Conservation (phyloP, 2,113 vertebrate species). For the Progne subis region DNA sequence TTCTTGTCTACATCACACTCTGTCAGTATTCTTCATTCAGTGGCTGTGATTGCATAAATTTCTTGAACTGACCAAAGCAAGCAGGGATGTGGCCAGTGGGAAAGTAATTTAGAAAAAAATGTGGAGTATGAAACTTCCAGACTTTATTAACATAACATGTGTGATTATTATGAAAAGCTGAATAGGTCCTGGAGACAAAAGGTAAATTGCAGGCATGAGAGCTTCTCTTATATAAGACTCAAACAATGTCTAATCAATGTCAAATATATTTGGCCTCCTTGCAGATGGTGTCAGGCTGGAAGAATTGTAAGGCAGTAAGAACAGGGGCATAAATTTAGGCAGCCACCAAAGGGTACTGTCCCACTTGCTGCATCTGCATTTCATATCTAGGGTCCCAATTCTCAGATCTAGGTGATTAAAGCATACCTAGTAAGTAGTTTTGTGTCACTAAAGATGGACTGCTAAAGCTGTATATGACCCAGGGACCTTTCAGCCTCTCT, state of each 20-base stretch:
- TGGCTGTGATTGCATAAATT: background rate
- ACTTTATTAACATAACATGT: background rate
- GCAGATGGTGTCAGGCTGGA: background rate
- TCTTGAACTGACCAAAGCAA: background rate
- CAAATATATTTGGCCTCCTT: background rate
- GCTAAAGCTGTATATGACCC: background rate
- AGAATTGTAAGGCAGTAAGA: background rate
- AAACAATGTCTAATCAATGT: background rate
- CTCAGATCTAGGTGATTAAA: background rate
- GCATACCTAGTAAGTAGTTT: background rate
- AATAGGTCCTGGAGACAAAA: background rate
- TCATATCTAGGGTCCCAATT: background rate
- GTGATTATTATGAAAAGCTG: background rate
- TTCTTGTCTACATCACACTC: background rate
- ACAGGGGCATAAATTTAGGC: background rate
- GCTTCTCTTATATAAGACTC: background rate
- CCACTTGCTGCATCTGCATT: background rate
- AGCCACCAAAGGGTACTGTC: background rate
- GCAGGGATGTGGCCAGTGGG: background rate
- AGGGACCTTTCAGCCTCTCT: background rate
- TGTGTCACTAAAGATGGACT: background rate
- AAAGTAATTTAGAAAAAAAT: background rate
- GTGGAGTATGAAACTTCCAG: background rate
- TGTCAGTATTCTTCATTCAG: fast-evolving
- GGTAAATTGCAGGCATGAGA: background rate